Evolutionary conservation across 2,888 invertebrate species (phyloP).

Genomic region (Elysia crispata): DNA sequence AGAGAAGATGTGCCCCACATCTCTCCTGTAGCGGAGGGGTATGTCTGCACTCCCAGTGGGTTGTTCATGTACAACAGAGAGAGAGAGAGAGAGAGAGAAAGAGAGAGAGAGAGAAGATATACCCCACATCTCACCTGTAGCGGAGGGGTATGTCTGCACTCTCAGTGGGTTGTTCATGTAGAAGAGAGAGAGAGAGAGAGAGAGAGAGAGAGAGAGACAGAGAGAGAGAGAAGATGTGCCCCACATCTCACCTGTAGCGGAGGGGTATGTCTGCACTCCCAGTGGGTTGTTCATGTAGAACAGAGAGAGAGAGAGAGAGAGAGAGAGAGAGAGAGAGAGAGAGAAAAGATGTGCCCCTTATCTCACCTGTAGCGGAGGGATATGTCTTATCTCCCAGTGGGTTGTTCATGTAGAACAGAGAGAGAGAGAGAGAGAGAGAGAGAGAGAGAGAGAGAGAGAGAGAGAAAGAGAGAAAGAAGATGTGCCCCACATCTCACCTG

Average conservation of each 20-base stretch:
- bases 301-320: too few species aligned
- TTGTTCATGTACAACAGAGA: conserved; percentile 45
- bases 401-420: conserved; percentile 46
- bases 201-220: conserved; percentile 23
- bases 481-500: conserved; percentile 22
- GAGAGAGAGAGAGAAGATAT: conserved; percentile 6
- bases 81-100: conserved; percentile 32
- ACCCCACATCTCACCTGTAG: conserved; percentile 17
- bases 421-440: conserved; percentile 29
- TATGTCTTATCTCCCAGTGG: neutral
- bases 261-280: neutral
- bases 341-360: neutral
- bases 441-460: conserved; percentile 18
- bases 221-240: conserved; percentile 12
- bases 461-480: conserved; percentile 14
- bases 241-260: conserved; percentile 11
- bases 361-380: neutral
- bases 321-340: conserved; percentile 30
- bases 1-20: neutral
- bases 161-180: conserved; percentile 45
- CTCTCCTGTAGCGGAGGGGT: conserved; percentile 1
- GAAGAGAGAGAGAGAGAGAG: conserved; percentile 20
- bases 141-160: neutral
- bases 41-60: neutral
- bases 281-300: conserved; percentile 46